Evolutionary conservation across 1,140 invertebrate species (phyloP), one percentile per base, ranked within the genome.

Genomic region (Araneus ventricosus): DNA sequence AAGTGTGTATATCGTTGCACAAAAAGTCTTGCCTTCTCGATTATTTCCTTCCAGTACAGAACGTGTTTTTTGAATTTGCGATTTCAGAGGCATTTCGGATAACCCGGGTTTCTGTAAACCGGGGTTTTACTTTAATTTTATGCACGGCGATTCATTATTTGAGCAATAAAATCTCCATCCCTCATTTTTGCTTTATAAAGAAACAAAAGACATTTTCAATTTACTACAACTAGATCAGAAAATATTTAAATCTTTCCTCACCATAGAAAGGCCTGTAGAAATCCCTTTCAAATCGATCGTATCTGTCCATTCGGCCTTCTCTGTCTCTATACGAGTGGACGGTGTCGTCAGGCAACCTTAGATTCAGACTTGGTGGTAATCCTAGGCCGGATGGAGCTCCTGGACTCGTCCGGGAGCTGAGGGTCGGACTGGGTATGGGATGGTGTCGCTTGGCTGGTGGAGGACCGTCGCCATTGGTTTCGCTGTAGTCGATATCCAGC

Each of bases 291-390:
- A 94, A 92, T 30, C 94, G 41, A 4, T 94, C 94, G 39, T 94
- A 94, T 41, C 95, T 93, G 70, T 95, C 95, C 7, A 95, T 52
- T 88, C 95, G 93, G 80, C 95, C 95, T 6, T 82, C 84, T 45
- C 79, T 41, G 57, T 82, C 84, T 22, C 79, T 41, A 52, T 39
- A 91, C 5, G 52, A 3, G 17, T 85, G 90, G 3, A 84, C 37
- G 34, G 30, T 59, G 30, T 93, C 92, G 5, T 84, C 75, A 5
- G 67, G 27, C 20, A 89, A 57, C 22, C 92, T 39, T 5, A 89
- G 41, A 45, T 84, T 93, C 7, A 88, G 57, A 14, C 92, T 79
- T 22, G 87, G 87, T 41, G 70, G 70, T 30, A 84, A 24, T 22
- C 52, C 45, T 2, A 90, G 45, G 4, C 79, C 59, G 22, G 80